Evolutionary conservation across 2,888 invertebrate species (phyloP), one percentile per base, ranked within the genome.

Genomic region (Odontocolon sp.): DNA sequence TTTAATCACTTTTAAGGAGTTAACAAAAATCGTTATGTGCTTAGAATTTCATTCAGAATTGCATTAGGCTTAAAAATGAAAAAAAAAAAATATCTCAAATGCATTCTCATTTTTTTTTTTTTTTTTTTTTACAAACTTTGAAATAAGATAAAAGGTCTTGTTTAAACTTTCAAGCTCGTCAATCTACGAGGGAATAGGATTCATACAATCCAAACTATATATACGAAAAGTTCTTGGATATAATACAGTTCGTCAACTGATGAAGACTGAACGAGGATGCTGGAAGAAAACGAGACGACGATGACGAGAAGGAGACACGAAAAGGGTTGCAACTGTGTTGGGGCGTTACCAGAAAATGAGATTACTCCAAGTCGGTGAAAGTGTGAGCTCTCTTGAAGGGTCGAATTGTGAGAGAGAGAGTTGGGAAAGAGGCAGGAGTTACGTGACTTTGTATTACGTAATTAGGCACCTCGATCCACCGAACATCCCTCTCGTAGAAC

Each of bases 1-100:
- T n/a, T 75, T 40, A 59, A 50, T 31, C 33, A 33, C 36, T 18
- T 36, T 36, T 14, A 16, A 42, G 42, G 63, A 26, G 57, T 56
- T 45, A 47, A 14, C 68, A 26, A 8, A 31, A 47, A 56, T 47
- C 16, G 38, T 33, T 26, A 31, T 21, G 16, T 9, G 23, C 23
- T 1, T 31, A 18, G 21, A 21, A 6, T 14, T 3, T 3, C 50
- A 18, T 45, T 16, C 16, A 63, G 8, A 8, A 50, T 50, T 31
- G 16, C 52, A 61, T 45, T 61, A 8, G 18, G n/a, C 31, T n/a
- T n/a, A n/a, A n/a, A n/a, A n/a, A 5, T 6, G 16, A 18, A 18
- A 9, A 4, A 9, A 26, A 11, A 38, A 9, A 3, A 8, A 23
- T 3, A 28, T 45, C 40, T 31, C 16, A 18, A 18, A 2, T 9